phyloP scores from a whole-genome alignment of 2,888 invertebrate species.

The Helicoverpa assulta region DNA sequence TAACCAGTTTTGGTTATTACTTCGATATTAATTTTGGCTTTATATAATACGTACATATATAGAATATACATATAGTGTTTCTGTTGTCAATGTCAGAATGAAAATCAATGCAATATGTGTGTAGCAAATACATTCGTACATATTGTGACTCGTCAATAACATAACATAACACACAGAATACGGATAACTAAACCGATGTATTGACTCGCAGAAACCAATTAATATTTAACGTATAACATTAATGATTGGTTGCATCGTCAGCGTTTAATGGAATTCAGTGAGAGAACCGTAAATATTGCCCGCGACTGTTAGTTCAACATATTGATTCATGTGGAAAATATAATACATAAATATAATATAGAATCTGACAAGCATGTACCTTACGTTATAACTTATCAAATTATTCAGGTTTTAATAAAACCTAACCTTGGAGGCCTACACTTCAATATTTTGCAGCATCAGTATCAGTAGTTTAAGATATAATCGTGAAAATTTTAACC shows the following conservation, averaged over 20 bases:
- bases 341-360: too few relatives aligned
- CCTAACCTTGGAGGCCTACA: too few relatives aligned
- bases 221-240: constrained; percentile 23
- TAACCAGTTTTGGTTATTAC: not conserved
- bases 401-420: too few relatives aligned
- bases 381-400: too few relatives aligned
- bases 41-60: not conserved
- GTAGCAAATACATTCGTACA: constrained; percentile 7
- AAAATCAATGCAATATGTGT: not conserved
- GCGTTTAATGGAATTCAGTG: constrained; percentile 17
- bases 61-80: not conserved
- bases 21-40: not conserved
- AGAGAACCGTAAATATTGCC: not conserved
- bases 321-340: not conserved
- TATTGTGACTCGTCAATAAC: constrained; percentile 32
- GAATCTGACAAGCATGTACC: too few relatives aligned
- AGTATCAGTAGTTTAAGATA: too few relatives aligned
- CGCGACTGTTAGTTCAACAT: constrained; percentile 1
- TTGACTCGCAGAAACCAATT: constrained; percentile 32
- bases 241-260: constrained; percentile 28
- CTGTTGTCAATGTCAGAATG: not conserved
- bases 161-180: constrained; percentile 1
- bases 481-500: too few relatives aligned
- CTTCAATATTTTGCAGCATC: too few relatives aligned
- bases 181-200: constrained; percentile 29